Conservation (phyloP, 2,797 vertebrate genomes). For the Fundulus diaphanus region DNA sequence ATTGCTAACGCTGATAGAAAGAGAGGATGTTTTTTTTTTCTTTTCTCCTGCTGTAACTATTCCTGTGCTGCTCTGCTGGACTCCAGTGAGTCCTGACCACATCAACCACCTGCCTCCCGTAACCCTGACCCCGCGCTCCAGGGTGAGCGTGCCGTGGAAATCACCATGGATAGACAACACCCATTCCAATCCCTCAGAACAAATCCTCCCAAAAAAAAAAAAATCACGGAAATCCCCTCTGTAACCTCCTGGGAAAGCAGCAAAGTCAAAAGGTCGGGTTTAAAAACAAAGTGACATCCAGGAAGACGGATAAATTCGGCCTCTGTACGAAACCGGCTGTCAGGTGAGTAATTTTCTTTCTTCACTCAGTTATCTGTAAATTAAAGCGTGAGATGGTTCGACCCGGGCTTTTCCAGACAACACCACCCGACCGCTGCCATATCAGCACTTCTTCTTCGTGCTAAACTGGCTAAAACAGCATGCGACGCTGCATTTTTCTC, state of each 20-base stretch:
- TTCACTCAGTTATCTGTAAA: neutral
- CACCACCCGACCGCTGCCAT: constrained; percentile 54
- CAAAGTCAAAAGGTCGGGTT: constrained; percentile 59
- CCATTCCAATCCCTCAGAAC: constrained; percentile 32
- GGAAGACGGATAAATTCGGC: constrained; percentile 9
- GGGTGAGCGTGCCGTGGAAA: constrained; percentile 30
- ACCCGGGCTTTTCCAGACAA: constrained; percentile 31
- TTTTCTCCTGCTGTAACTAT: neutral
- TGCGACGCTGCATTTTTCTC: constrained; percentile 40
- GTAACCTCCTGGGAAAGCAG: neutral
- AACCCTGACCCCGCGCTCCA: constrained; percentile 17
- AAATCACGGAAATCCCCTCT: constrained; percentile 37
- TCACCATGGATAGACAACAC: constrained; percentile 59
- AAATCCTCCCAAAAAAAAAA: constrained; percentile 15
- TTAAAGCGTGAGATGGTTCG: constrained; percentile 9
- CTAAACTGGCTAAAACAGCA: constrained; percentile 58
- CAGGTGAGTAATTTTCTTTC: neutral
- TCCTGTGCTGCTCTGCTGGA: constrained; percentile 8
- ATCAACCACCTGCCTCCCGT: constrained; percentile 35
- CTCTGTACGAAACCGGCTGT: neutral
- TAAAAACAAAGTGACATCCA: constrained; percentile 6
- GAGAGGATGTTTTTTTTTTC: neutral
- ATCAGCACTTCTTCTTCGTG: constrained; percentile 35
- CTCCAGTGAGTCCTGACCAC: constrained; percentile 37
- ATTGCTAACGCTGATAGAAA: neutral